Base-by-base conservation (phyloP, 2,888 invertebrate species). In the Acanthopleura granulata region DNA sequence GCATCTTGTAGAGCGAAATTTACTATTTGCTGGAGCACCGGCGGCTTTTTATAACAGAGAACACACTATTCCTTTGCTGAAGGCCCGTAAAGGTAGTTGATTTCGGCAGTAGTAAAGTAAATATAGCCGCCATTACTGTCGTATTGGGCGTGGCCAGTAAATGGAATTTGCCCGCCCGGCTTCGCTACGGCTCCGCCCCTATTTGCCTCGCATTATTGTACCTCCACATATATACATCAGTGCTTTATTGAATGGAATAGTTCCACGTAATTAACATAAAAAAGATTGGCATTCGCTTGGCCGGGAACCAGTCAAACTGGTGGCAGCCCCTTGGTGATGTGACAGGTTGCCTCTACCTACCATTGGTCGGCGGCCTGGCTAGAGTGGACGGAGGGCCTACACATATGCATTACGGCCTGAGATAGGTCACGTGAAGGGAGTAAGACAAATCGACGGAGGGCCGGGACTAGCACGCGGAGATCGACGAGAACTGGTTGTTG, bases 391-490 rank as follows among this genome's bases (percentile, higher is more conserved):
- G 27, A 22, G 29, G 66, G 22, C 22, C 66, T 16, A 27, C 66
- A 18, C n/a, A 57, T 57, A 66, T 66, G 66, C 66, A 66, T 66
- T 16, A 66, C 15, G 66, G 16, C 16, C 66, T 66, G 29, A 27
- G 18, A 27, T 22, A 66, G 66, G 66, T 66, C 66, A 66, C 66
- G 66, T 66, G 66, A 27, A 27, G 6, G 29, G 66, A 66, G 66
- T 66, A 66, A 66, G 66, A 66, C 66, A 66, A 66, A 66, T 66
- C 66, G 66, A 25, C 66, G 29, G 66, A 66, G 29, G 29, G 66
- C 66, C 27, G 25, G 29, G 66, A 27, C 27, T 66, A 66, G 22
- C 66, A 66, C 66, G 66, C 18, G 66, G 66, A 22, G 29, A 18
- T 27, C 29, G 16, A 6, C 29, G 66, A 66, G 66, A 27, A 27